Evolutionary conservation across 2,797 vertebrate species (phyloP), one percentile per base, ranked within the genome.

Genomic region (Syngnathus rostellatus): DNA sequence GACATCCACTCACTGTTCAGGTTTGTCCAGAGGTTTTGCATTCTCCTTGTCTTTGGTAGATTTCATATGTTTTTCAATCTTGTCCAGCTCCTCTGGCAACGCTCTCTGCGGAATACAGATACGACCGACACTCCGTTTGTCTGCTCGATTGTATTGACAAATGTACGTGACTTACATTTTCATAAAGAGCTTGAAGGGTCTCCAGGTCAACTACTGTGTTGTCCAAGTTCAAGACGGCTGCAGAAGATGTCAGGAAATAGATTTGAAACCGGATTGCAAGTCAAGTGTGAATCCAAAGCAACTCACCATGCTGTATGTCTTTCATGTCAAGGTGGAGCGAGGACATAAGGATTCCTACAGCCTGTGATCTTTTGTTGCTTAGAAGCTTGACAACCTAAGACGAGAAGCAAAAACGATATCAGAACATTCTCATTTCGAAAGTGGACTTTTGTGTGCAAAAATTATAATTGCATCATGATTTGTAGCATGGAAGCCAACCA

Each of bases 291-390:
- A 57, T 57, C 14, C 25, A 38, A 57, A 37, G 2, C 17, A 57
- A 69, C 94, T 92, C 85, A 98, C 96, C 94, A 63, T 96, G 93
- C 31, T 96, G 94, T 83, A 98, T 98, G 66, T 98, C 96, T 83
- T 88, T 98, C 96, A 98, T 98, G 74, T 98, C 96, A 64, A 98
- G 91, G 75, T 98, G 96, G 72, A 98, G 91, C 48, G 95, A 98
- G 66, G 96, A 98, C 96, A 98, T 98, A 72, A 98, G 88, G 87
- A 98, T 98, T 67, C 96, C 96, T 67, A 98, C 96, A n/a, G 96
- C 96, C 89, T 98, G 88, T 67, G 87, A 87, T 2, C 82, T 83
- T 68, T 93, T 90, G 69, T 92, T 94, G 88, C 88, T 90, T 1
- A 88, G 77, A 72, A 87, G 88, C 88, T 92, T 92, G 81, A 92